Evolutionary conservation across 2,113 vertebrate genomes (phyloP), one percentile per base, ranked within the genome.

Genomic region (Plotosus lineatus): DNA sequence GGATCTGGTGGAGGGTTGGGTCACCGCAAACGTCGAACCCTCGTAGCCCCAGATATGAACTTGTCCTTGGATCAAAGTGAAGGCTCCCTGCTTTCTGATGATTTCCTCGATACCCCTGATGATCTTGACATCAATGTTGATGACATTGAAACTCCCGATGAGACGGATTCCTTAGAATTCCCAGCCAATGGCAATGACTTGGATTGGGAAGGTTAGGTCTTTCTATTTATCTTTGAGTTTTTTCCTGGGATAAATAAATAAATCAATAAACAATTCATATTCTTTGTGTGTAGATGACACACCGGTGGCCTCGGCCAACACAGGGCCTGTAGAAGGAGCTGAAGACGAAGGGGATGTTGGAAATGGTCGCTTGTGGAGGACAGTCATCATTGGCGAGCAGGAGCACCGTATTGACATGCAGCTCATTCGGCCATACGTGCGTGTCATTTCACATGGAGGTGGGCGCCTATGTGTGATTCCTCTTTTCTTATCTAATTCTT

Each of bases 61-160:
- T 94, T 99, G 73, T 99, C 98, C 21, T 90, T 99, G 91, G 98
- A 99, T 85, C 97, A 97, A 78, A 99, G 97, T 0, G 97, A 99
- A 84, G 97, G 97, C 0, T 99, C 97, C 8, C 88, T 99, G 87
- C 90, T 98, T 83, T 99, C 97, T 0, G 97, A 99, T 0, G 98
- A 99, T 84, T 97, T 97, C 86, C 81, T 98, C 89, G 98, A 99
- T 86, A 98, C 97, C 0, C 97, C 97, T 0, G 97, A 99, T 0
- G 97, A 98, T 89, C 93, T 99, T 87, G 98, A 99, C 85, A 98
- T 99, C 4, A 98, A 99, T 0, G 95, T 99, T 42, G 97, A 99
- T 0, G 98, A 99, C 78, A 97, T 99, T 0, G 98, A 99, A 55
- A 99, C 97, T 0, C 98, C 98, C 0, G 98, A 99, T 0, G 98